A percentile compares a stretch with the other conserved stretches of the same genome.
Evolutionary conservation across 1,140 invertebrate genomes (phyloP).

Genomic region (Apis florea): DNA sequence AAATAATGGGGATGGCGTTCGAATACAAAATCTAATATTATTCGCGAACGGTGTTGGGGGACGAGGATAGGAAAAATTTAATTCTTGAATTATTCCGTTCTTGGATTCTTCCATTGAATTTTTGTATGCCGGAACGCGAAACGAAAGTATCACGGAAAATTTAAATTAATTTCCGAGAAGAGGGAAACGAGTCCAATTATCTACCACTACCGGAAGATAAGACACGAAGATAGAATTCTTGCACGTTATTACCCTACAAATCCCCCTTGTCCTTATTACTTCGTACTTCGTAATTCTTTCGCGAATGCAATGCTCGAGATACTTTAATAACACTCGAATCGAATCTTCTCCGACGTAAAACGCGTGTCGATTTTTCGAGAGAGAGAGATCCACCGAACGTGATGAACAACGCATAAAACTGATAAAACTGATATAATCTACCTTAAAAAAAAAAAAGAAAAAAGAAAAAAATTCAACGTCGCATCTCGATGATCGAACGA

Average conservation of each 20-base stretch:
- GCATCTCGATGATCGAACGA: not conserved
- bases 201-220: constrained; percentile 9
- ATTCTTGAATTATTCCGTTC: constrained; percentile 11
- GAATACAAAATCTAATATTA: not conserved
- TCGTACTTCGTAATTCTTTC: constrained; percentile 50
- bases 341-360: constrained; percentile 18
- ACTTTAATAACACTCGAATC: constrained; percentile 49
- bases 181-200: constrained; percentile 55
- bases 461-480: not conserved
- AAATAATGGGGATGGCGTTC: not conserved
- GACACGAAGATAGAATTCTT: constrained; percentile 55
- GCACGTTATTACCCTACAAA: constrained; percentile 56
- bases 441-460: not conserved
- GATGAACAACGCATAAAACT: not conserved
- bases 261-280: constrained; percentile 45
- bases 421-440: not conserved
- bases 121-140: not conserved
- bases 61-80: not conserved
- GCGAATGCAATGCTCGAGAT: constrained; percentile 32
- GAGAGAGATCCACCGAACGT: not conserved
- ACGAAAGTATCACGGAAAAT: constrained; percentile 36
- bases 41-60: not conserved
- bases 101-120: constrained; percentile 16
- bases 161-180: constrained; percentile 55
- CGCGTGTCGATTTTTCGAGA: not conserved